These are phyloP conservation scores for Tachina grossa DNA, from an alignment of 2,888 invertebrate species.

Conservation along the genomic window DNA sequence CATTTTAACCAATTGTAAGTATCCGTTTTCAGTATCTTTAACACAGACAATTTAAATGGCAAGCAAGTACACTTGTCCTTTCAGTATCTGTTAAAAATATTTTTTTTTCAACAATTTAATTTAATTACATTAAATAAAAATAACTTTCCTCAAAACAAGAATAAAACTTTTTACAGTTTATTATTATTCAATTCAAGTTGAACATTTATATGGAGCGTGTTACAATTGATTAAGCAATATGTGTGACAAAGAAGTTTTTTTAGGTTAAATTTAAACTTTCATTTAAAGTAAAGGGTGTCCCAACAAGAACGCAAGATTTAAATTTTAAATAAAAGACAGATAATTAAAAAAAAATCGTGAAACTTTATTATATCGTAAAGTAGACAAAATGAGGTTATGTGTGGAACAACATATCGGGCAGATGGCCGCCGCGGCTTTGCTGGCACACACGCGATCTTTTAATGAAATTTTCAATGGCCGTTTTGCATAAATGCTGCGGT, in stretches of 20 bases:
- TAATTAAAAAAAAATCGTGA: too few relatives aligned
- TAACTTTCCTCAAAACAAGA: constrained; percentile 15
- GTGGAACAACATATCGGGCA: too few relatives aligned
- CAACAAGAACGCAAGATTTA: too few relatives aligned
- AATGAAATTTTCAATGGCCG: too few relatives aligned
- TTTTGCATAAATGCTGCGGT: too few relatives aligned
- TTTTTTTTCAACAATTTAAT: constrained; percentile 44
- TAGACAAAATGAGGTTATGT: too few relatives aligned
- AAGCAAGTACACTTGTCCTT: background rate
- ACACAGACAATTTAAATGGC: constrained; percentile 22
- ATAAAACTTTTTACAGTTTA: constrained; percentile 33
- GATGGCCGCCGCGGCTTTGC: too few relatives aligned
- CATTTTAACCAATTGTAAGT: constrained; percentile 53
- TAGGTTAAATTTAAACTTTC: background rate
- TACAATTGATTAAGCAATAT: constrained; percentile 28
- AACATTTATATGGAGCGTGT: constrained; percentile 28
- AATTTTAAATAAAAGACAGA: too few relatives aligned
- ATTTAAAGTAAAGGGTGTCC: too few relatives aligned
- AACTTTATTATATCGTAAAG: too few relatives aligned
- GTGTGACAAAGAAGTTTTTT: background rate
- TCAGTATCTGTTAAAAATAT: constrained; percentile 7
- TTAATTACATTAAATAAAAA: constrained; percentile 43
- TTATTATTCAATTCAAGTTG: constrained; percentile 32
- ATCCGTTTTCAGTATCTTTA: constrained; percentile 28
- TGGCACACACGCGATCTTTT: too few relatives aligned